phyloP scores from a whole-genome alignment of 2,888 invertebrate genomes.

The Drosophila leonis region DNA sequence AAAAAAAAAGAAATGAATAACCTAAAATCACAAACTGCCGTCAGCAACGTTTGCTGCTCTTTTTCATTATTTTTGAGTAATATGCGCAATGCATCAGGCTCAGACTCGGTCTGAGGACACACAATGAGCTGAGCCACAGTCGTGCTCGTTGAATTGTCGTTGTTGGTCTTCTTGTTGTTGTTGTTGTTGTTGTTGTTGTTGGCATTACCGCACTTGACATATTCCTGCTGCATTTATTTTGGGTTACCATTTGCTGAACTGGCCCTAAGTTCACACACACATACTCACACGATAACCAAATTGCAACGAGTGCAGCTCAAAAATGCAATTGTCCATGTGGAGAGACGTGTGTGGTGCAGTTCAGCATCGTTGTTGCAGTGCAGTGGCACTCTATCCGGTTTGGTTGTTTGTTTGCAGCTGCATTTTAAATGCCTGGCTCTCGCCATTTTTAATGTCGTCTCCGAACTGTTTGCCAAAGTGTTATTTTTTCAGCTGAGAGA shows the following conservation, averaged over 20 bases:
- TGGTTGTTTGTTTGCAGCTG: slow-evolving; percentile 34
- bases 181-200: slow-evolving; percentile 30
- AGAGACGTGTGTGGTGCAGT: background rate
- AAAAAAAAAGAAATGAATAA: slow-evolving; percentile 3
- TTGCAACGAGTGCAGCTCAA: slow-evolving; percentile 39
- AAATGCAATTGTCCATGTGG: slow-evolving; percentile 39
- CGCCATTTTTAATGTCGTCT: slow-evolving; percentile 48
- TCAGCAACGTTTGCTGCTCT: slow-evolving; percentile 45
- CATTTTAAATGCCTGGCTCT: slow-evolving; percentile 52
- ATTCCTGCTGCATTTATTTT: slow-evolving; percentile 75
- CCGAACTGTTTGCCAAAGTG: slow-evolving; percentile 41
- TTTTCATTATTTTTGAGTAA: slow-evolving; percentile 76
- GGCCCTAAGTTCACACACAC: slow-evolving; percentile 38
- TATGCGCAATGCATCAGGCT: slow-evolving; percentile 76
- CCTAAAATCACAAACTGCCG: slow-evolving; percentile 53
- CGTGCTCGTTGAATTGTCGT: slow-evolving; percentile 2
- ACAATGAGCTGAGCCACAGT: slow-evolving; percentile 36
- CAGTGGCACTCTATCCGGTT: slow-evolving; percentile 24
- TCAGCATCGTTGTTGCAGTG: slow-evolving; percentile 2
- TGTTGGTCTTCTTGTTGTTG: slow-evolving; percentile 29
- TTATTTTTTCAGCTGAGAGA: slow-evolving; percentile 26
- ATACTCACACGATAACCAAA: slow-evolving; percentile 15
- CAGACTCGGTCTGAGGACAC: slow-evolving; percentile 25
- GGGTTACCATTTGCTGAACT: slow-evolving; percentile 56
- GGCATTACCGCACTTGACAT: slow-evolving; percentile 67